phyloP scores from a whole-genome alignment of 2,113 vertebrate species.

The Caloenas nicobarica region DNA sequence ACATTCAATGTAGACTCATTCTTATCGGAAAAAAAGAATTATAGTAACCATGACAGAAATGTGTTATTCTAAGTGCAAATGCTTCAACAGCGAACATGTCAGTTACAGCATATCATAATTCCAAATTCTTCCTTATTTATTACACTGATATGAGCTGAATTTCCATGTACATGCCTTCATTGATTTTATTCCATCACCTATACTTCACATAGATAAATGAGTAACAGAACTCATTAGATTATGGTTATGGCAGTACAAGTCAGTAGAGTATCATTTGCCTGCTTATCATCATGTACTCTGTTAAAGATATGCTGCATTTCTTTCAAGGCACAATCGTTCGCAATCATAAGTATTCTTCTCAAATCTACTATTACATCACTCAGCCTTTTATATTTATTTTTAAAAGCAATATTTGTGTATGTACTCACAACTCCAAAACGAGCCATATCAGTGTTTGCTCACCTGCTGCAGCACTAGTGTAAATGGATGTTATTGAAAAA shows the following conservation, averaged over 20 bases:
- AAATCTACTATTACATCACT: neutral
- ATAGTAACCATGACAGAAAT: neutral
- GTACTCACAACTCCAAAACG: neutral
- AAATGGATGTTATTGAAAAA: constrained; percentile 37
- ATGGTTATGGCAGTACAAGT: neutral
- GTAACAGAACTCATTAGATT: neutral
- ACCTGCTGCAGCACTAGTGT: constrained; percentile 44
- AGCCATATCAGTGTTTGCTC: constrained; percentile 49
- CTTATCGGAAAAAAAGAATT: neutral
- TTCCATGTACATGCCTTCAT: neutral
- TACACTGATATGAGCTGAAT: neutral
- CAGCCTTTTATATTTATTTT: neutral
- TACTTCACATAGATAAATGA: neutral
- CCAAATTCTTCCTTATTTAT: neutral
- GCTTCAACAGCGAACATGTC: neutral
- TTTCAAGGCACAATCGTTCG: neutral
- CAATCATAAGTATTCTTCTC: neutral
- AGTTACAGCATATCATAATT: neutral
- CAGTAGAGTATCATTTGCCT: neutral
- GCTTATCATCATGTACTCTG: neutral
- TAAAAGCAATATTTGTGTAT: neutral
- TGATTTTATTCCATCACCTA: neutral
- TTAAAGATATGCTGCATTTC: neutral
- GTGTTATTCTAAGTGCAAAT: neutral
- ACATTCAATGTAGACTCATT: neutral